Base-by-base conservation (phyloP, 2,888 invertebrate species). In the Thereva nobilitata region DNA sequence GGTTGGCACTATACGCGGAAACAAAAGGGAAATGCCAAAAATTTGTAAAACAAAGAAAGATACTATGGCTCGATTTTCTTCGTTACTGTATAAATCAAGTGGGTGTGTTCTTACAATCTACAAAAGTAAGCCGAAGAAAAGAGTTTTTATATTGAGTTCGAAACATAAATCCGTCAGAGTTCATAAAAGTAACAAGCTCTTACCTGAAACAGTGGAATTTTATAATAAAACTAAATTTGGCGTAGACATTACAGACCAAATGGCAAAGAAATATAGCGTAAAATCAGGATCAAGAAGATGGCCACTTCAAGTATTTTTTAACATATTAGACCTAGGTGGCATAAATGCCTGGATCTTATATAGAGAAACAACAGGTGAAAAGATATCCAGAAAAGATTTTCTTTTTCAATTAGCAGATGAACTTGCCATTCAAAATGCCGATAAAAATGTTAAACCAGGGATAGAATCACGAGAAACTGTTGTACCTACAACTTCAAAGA, bases 291-390 rank as follows among this genome's bases (percentile, higher is more conserved):
- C 42, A 42, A 23, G 23, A 23, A 23, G 23, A 23, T 23, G 23
- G 23, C 23, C 23, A 23, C 23, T 23, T 23, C 23, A 71, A 45
- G 66, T 68, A 53, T 70, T 71, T 54, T 70, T 67, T 44, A 70
- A 69, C 67, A 71, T 70, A 34, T 61, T 70, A 40, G 71, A 72
- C 50, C 59, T 71, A 49, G 70, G 71, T 59, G 69, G 61, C 44
- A 71, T 72, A 52, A 72, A 71, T 67, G 64, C 68, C 42, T 72
- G 68, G 67, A 63, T 72, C 56, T 71, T 70, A 66, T 68, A 71
- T 55, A 68, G 56, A 66, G 65, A 71, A 67, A 70, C 68, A 57
- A 68, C 70, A 47, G 67, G 64, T 35, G 68, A 70, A 70, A 70
- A 66, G 54, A 71, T 71, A 47, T 70, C 66, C 34, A 70, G 68